phyloP scores from a whole-genome alignment of 1,140 invertebrate genomes.

The Babylonia areolata region DNA sequence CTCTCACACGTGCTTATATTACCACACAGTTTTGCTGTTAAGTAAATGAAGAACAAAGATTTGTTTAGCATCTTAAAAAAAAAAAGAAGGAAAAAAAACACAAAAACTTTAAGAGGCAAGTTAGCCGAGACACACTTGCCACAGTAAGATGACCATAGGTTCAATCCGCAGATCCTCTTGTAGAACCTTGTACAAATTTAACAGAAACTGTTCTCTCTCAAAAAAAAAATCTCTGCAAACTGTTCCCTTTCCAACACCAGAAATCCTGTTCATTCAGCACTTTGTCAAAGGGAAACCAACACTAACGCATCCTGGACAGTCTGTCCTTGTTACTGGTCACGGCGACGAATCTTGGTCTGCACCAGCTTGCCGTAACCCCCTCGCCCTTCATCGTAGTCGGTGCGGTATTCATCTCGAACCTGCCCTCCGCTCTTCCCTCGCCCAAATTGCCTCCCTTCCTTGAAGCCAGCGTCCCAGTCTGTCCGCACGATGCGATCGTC shows the following conservation, averaged over 20 bases:
- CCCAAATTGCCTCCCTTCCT: constrained; percentile 98
- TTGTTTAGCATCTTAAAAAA: too few species aligned
- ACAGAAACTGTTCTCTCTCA: too few species aligned
- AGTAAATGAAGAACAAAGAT: too few species aligned
- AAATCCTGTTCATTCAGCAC: background rate
- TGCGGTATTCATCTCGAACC: constrained; percentile 98
- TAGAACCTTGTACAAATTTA: too few species aligned
- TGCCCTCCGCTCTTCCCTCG: constrained; percentile 99
- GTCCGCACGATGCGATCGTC: constrained; percentile 98
- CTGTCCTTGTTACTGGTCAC: constrained; percentile 21
- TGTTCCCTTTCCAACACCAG: background rate
- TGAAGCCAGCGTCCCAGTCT: constrained; percentile 99
- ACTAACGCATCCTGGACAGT: background rate
- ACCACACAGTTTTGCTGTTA: too few species aligned
- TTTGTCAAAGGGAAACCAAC: background rate
- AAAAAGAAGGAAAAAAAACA: too few species aligned
- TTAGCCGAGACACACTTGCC: too few species aligned
- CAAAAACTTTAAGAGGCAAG: too few species aligned
- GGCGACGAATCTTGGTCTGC: constrained; percentile 79
- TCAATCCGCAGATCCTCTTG: too few species aligned
- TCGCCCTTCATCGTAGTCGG: constrained; percentile 96
- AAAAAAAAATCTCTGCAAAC: too few species aligned
- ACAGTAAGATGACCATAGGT: too few species aligned
- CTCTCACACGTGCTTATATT: too few species aligned
- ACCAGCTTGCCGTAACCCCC: constrained; percentile 98